These are phyloP conservation scores for Cotesia congregata DNA, from an alignment of 2,888 invertebrate genomes.

Conservation along the genomic window DNA sequence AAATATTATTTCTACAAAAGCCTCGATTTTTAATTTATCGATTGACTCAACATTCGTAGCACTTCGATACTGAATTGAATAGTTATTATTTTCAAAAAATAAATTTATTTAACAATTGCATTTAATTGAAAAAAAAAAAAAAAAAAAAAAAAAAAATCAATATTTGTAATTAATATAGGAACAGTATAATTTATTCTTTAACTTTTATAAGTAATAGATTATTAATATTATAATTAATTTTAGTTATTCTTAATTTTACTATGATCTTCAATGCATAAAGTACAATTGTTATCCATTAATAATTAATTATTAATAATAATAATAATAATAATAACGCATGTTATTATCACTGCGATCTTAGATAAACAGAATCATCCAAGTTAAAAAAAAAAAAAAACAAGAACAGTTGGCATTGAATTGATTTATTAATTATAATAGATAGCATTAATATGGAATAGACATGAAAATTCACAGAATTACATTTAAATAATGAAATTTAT, in stretches of 20 bases:
- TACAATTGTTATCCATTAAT: conserved; percentile 33
- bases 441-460: conserved; percentile 35
- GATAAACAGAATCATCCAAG: conserved; percentile 25
- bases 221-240: neutral
- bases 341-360: neutral
- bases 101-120: conserved; percentile 37
- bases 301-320: neutral
- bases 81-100: conserved; percentile 30
- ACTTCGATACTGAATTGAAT: conserved; percentile 28
- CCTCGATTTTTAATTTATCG: conserved; percentile 15
- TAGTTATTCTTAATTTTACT: neutral
- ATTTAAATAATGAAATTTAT: conserved; percentile 13
- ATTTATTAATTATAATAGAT: conserved; percentile 28
- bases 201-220: conserved; percentile 36
- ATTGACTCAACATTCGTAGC: conserved; percentile 26
- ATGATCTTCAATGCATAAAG: conserved; percentile 34
- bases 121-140: conserved; percentile 34
- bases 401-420: conserved; percentile 23
- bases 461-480: conserved; percentile 18
- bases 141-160: conserved; percentile 19
- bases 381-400: conserved; percentile 12
- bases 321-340: neutral
- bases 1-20: neutral
- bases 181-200: conserved; percentile 43
- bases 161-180: conserved; percentile 35